phyloP scores from a whole-genome alignment of 2,113 vertebrate genomes.

The Ochotona curzoniae region DNA sequence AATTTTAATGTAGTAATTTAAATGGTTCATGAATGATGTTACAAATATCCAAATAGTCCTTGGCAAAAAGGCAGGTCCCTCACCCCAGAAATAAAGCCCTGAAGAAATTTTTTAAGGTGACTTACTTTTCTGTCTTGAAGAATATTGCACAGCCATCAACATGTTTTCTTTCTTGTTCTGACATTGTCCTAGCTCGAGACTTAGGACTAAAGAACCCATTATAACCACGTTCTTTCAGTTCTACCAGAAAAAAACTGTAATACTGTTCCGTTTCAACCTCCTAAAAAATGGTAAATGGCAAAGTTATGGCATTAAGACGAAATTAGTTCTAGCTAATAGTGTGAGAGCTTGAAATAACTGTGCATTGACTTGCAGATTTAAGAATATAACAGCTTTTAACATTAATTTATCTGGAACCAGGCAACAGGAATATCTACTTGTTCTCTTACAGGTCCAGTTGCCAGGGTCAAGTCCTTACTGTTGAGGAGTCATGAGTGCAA shows the following conservation, averaged over 20 bases:
- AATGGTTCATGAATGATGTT: too few relatives aligned
- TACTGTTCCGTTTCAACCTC: conserved; percentile 99
- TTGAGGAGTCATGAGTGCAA: background rate
- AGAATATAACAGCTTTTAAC: conserved; percentile 8
- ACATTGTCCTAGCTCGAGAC: conserved; percentile 98
- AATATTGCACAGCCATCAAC: conserved; percentile 99
- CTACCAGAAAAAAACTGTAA: conserved; percentile 96
- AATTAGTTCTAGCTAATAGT: background rate
- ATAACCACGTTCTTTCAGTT: conserved; percentile 97
- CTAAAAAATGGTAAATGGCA: conserved; percentile 85
- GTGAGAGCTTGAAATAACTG: conserved; percentile 30
- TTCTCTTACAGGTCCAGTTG: background rate
- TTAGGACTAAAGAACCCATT: conserved; percentile 99
- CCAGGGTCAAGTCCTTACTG: background rate
- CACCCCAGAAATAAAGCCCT: background rate
- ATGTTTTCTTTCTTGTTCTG: conserved; percentile 97
- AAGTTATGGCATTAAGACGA: conserved; percentile 60
- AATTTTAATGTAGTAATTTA: too few relatives aligned
- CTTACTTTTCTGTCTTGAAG: conserved; percentile 97
- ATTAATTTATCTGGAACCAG: conserved; percentile 26
- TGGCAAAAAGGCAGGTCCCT: background rate
- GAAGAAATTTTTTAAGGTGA: conserved; percentile 16
- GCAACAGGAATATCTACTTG: background rate
- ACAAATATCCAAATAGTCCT: background rate
- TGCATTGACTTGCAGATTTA: conserved; percentile 14